These are phyloP conservation scores for Brachyhypopomus gauderio DNA, from an alignment of 2,113 vertebrate genomes.

Conservation along the genomic window DNA sequence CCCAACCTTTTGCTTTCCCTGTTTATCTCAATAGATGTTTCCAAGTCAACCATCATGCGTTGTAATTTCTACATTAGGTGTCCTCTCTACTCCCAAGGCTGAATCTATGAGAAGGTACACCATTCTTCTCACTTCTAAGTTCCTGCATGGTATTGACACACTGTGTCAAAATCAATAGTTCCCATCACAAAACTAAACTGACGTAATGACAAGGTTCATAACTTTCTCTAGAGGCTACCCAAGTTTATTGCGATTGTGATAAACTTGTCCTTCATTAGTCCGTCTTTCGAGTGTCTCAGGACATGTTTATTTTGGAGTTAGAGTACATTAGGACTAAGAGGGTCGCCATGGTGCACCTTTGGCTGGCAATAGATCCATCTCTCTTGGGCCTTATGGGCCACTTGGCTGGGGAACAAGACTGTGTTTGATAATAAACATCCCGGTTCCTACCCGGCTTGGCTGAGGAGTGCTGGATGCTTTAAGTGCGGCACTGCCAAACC, in stretches of 20 bases:
- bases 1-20: conserved; percentile 48
- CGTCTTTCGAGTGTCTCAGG: conserved; percentile 60
- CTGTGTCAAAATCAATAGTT: background rate
- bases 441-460: conserved; percentile 1
- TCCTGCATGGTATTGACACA: background rate
- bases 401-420: conserved; percentile 51
- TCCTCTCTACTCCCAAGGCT: background rate
- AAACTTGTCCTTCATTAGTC: conserved; percentile 45
- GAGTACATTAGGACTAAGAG: conserved; percentile 33
- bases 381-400: conserved; percentile 59
- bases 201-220: conserved; percentile 30
- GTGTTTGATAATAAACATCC: conserved; percentile 49
- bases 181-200: conserved; percentile 4
- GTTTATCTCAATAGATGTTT: conserved; percentile 41
- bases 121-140: background rate
- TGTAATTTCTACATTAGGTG: conserved; percentile 3
- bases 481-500: background rate
- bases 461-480: conserved; percentile 25
- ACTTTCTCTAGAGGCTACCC: conserved; percentile 25
- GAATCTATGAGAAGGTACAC: background rate
- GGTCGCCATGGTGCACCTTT: conserved; percentile 56
- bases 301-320: conserved; percentile 64
- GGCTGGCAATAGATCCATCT: conserved; percentile 60
- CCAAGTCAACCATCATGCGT: conserved; percentile 30
- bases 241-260: conserved; percentile 50